Conservation (phyloP, 2,797 vertebrate species). For the Mormyrops attenuatus region DNA sequence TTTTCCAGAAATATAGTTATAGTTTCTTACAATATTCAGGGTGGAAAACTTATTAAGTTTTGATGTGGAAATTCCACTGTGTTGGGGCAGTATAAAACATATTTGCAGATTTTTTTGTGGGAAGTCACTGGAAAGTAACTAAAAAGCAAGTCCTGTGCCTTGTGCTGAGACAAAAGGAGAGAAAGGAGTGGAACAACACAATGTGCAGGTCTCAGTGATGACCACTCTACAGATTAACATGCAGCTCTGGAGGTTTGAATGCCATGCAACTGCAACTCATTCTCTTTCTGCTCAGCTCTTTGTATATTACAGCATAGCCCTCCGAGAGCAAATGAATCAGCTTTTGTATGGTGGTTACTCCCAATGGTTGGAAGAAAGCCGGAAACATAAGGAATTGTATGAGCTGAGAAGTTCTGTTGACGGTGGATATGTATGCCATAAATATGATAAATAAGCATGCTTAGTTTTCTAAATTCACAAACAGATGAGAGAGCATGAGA, state of each 20-base stretch:
- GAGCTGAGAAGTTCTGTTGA: background rate
- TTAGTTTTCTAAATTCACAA: background rate
- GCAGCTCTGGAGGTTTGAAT: background rate
- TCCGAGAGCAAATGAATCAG: background rate
- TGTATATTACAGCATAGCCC: background rate
- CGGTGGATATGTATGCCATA: background rate
- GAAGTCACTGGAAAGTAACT: background rate
- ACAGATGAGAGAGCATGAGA: slow-evolving; percentile 1
- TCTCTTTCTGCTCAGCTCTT: background rate
- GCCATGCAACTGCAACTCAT: background rate
- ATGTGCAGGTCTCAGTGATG: background rate
- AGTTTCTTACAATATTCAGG: background rate
- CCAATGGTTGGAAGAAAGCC: background rate
- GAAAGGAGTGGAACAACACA: background rate
- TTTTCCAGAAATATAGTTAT: background rate
- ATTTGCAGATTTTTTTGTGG: background rate
- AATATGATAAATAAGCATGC: slow-evolving; percentile 14
- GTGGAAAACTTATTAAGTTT: background rate
- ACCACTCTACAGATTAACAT: background rate
- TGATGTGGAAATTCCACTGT: background rate
- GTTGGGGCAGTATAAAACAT: background rate
- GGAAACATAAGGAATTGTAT: background rate
- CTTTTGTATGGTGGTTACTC: background rate
- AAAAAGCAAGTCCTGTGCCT: background rate
- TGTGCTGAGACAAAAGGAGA: background rate